Conservation (phyloP, 2,113 vertebrate species). For the Paralichthys olivaceus region DNA sequence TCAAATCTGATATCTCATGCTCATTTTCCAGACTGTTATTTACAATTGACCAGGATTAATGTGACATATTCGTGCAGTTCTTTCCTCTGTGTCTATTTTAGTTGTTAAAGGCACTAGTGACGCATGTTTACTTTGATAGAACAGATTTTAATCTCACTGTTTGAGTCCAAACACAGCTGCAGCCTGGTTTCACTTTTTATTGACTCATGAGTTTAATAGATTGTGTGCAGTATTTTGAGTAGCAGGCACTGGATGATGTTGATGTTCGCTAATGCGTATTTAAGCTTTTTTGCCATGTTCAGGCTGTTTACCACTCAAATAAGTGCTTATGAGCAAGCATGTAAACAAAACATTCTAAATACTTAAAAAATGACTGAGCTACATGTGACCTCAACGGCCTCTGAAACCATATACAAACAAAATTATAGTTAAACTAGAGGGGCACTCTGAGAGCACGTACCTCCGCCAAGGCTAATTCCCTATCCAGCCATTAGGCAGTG, state of each 20-base stretch:
- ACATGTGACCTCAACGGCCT: background rate
- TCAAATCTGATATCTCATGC: constrained; percentile 48
- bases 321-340: background rate
- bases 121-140: background rate
- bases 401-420: background rate
- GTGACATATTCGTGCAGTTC: background rate
- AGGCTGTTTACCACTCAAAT: background rate
- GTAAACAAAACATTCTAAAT: background rate
- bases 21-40: constrained; percentile 37
- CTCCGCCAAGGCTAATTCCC: too few relatives aligned
- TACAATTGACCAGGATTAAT: constrained; percentile 29
- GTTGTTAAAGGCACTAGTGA: constrained; percentile 3
- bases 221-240: too few relatives aligned
- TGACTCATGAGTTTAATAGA: too few relatives aligned
- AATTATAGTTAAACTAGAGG: background rate
- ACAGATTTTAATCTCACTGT: constrained; percentile 4
- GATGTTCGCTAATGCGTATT: background rate
- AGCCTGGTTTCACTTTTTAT: background rate
- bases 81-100: background rate
- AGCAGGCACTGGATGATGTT: background rate
- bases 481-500: too few relatives aligned
- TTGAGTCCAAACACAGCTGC: constrained; percentile 1
- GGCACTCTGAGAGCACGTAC: background rate
- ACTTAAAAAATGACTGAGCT: background rate
- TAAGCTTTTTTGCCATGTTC: background rate